Percentiles rank a stretch among this genome's conserved stretches.
Conservation (phyloP, 2,888 invertebrate species). For the Acleris laterana region DNA sequence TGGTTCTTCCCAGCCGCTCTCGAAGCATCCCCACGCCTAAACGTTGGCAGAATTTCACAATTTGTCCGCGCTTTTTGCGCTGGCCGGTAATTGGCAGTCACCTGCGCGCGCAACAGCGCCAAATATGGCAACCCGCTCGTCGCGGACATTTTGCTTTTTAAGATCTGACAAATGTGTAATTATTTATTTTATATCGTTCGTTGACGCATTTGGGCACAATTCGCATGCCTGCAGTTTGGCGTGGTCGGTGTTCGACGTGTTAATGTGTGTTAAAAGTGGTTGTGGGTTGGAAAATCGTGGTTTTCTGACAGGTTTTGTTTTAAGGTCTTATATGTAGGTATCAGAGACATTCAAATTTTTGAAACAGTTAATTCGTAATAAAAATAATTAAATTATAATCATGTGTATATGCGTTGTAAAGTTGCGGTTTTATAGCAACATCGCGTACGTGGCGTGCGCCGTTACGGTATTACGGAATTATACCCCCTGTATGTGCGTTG, state of each 20-base stretch:
- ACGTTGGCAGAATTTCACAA: conserved; percentile 77
- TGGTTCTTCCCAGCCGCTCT: conserved; percentile 4
- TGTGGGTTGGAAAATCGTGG: not conserved
- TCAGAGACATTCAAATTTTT: too few relatives aligned
- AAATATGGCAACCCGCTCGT: conserved; percentile 71
- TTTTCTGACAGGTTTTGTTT: not conserved
- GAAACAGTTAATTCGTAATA: too few relatives aligned
- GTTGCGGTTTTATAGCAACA: too few relatives aligned
- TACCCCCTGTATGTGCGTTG: too few relatives aligned
- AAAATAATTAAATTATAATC: too few relatives aligned
- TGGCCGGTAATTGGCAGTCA: conserved; percentile 77
- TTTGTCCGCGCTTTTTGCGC: conserved; percentile 81
- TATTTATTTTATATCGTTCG: conserved; percentile 82
- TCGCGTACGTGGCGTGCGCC: too few relatives aligned
- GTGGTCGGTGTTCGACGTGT: conserved; percentile 59
- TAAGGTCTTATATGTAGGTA: too few relatives aligned
- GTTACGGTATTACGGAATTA: too few relatives aligned
- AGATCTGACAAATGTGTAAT: conserved; percentile 84
- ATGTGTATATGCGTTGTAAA: too few relatives aligned
- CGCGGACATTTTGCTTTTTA: conserved; percentile 76
- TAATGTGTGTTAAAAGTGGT: conserved; percentile 38
- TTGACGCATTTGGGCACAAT: conserved; percentile 76
- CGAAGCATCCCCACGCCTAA: conserved; percentile 35
- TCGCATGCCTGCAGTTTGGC: conserved; percentile 71
- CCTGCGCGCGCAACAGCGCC: conserved; percentile 64